These are phyloP conservation scores for Triops cancriformis DNA, from an alignment of 1,140 invertebrate species.

Conservation along the genomic window DNA sequence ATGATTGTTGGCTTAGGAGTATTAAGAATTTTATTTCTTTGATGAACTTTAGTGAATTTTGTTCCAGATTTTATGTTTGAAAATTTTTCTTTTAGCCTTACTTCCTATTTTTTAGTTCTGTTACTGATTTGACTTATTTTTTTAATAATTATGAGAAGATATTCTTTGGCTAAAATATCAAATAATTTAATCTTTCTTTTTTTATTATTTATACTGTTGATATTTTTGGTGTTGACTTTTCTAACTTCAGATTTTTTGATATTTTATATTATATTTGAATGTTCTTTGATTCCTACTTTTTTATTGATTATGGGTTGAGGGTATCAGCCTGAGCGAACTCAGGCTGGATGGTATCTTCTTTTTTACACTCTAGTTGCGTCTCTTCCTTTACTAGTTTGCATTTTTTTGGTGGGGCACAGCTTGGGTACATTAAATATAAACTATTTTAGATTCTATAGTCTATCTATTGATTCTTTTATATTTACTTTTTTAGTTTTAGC, in stretches of 20 bases:
- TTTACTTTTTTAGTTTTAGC: slow-evolving; percentile 46
- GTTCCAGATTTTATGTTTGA: background rate
- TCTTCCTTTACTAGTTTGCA: slow-evolving; percentile 48
- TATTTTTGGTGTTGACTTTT: slow-evolving; percentile 40
- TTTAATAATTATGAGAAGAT: slow-evolving; percentile 46
- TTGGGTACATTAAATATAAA: slow-evolving; percentile 38
- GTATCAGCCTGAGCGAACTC: slow-evolving; percentile 50
- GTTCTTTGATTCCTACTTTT: slow-evolving; percentile 51
- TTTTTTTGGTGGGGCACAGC: slow-evolving; percentile 44
- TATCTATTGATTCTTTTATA: slow-evolving; percentile 43
- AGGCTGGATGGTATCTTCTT: slow-evolving; percentile 51
- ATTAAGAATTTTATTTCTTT: background rate
- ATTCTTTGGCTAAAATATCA: slow-evolving; percentile 40
- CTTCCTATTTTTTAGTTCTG: slow-evolving; percentile 45
- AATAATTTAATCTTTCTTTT: slow-evolving; percentile 44
- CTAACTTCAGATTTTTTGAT: slow-evolving; percentile 47
- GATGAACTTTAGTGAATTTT: background rate
- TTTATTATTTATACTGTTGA: slow-evolving; percentile 35
- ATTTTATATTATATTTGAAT: slow-evolving; percentile 60
- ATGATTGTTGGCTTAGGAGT: background rate
- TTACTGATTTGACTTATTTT: slow-evolving; percentile 46
- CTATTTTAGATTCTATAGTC: slow-evolving; percentile 38
- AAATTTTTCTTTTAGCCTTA: slow-evolving; percentile 36
- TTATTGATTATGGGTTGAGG: slow-evolving; percentile 55
- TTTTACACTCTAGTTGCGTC: slow-evolving; percentile 54